Evolutionary conservation across 2,888 invertebrate species (phyloP), one percentile per base, ranked within the genome.

Genomic region (Apodemia mormo): DNA sequence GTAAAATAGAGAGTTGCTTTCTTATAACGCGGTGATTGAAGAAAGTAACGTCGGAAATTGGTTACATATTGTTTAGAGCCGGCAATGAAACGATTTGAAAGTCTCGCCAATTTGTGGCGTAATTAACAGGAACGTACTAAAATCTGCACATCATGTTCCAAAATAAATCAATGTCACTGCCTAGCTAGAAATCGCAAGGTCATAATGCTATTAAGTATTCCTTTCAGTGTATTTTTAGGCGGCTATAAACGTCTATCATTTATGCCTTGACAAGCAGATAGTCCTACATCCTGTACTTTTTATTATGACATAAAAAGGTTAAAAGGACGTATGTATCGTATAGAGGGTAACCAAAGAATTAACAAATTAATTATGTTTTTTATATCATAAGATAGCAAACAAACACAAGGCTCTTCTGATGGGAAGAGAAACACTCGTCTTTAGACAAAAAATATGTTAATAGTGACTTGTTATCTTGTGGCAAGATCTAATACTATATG

Each of bases 141-240:
- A 61, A 61, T 61, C 30, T 33, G 61, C 61, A 33, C 61, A 61
- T 61, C 61, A 61, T 37, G 30, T 33, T 61, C 33, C 12, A 54
- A 66, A 66, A 54, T 66, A 66, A 66, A 66, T 66, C 9, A 49
- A 33, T 54, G 30, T 52, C 33, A 66, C 52, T 66, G 52, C 49
- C 54, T 33, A 33, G 12, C 9, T 10, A 33, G 30, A n/a, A 5
- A 52, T 22, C 52, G 29, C 66, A 30, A 66, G 52, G 33, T 33
- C 33, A 33, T 30, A 52, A 52, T 14, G 61, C 61, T 61, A 33
- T 61, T 61, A 14, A 33, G 61, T 61, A 61, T 61, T 30, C 66
- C 52, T 52, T 45, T 52, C 12, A 49, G 33, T 30, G 33, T 33
- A 61, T 61, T 33, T 61, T 33, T 61, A 61, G 30, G 33, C 33